Base-by-base conservation (phyloP, 2,797 vertebrate genomes). In the Lithobates pipiens region DNA sequence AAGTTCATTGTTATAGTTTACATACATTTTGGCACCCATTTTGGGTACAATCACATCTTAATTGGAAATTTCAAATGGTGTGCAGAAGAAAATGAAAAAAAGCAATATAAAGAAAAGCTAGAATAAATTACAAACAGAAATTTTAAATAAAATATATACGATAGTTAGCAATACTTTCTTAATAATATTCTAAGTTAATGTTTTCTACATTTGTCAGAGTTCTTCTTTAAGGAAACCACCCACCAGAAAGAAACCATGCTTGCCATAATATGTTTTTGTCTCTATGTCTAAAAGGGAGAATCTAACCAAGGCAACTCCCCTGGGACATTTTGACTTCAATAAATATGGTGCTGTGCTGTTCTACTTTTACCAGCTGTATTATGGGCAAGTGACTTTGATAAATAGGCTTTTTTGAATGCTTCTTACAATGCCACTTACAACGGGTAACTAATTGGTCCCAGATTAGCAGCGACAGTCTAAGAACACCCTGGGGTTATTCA, bases 371-470 rank as follows among this genome's bases (percentile, higher is more conserved):
- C 29, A 70, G 61, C 50, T 80, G 61, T 25, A 29, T 54, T 65
- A 25, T 10, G 75, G 27, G 71, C 32, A 69, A 63, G 32, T 36
- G 74, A 63, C 42, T 57, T 86, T 86, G 77, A 86, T 76, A 70
- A 81, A 86, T 86, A 76, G 65, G 61, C 34, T 63, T 71, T 54
- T 57, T 29, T 76, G 72, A 67, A 83, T 13, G 36, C 42, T 80
- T 71, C 46, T 85, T 75, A 69, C 57, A 80, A 42, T 69, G 68
- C 42, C 44, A 85, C 72, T 76, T 76, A 80, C 50, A 39, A 39
- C 67, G 72, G 57, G 42, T 76, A 70, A 71, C 77, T 81, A 81
- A 86, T 81, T 81, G 78, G 84, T 86, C 84, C 84, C 84, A 86
- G 44, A 86, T 80, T 81, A 81, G 46, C 84, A 61, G 21, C 15